Evolutionary conservation across 1,140 invertebrate genomes (phyloP), one percentile per base, ranked within the genome.

Genomic region (Asbolus verrucosus): DNA sequence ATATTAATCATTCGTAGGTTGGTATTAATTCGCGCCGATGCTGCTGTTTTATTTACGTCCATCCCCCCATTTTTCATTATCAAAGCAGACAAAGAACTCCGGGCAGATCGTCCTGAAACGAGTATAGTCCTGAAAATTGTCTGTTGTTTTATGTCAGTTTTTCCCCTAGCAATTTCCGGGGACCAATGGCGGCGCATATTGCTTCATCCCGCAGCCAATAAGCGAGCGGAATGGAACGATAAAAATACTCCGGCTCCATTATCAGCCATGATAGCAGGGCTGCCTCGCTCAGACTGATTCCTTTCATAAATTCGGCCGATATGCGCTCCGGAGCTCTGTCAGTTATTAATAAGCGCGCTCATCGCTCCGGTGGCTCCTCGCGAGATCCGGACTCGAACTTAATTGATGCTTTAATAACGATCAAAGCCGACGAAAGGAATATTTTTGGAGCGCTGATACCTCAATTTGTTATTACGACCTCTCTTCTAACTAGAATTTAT

Each of bases 231-330:
- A 72, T 31, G 24, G 70, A 65, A 50, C 68, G 73, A 80, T 80
- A 80, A 80, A 80, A 80, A 80, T 80, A 77, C 76, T 77, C 76
- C 60, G 73, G 76, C 77, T 75, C 75, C 77, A 80, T 80, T 80
- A 80, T 80, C 79, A 75, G 77, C 79, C 79, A 80, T 80, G 79
- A 80, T 80, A 80, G 79, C 75, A 77, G 72, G 75, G 73, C 76
- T 74, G 75, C 71, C 75, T 78, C 76, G 77, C 73, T 74, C 75
- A 74, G 76, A 76, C 75, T 74, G 75, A 77, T 78, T 77, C 76
- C 69, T 78, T 79, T 76, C 76, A 79, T 79, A 79, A 78, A 78
- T 77, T 73, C 73, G 36, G 19, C 69, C 65, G 73, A 77, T 70
- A 74, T 65, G 67, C 61, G 69, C 68, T 73, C 68, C 72, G 70